phyloP scores from a whole-genome alignment of 37 sponge, comb jelly and placozoan species.

The Diacarnus erythraeanus region DNA sequence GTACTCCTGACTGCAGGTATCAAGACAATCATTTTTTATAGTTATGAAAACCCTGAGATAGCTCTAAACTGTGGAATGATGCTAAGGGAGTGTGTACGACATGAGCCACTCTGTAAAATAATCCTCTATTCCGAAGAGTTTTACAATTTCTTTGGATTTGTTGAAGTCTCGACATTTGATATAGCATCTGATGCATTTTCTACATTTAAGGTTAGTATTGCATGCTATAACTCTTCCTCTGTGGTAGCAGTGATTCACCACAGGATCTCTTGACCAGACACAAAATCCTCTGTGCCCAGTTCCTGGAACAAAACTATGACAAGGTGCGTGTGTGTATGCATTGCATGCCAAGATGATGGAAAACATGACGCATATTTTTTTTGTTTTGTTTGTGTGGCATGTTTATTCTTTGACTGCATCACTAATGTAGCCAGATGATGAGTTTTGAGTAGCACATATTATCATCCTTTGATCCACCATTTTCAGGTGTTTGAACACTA shows the following conservation, averaged over 20 bases:
- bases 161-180: slow-evolving; percentile 97
- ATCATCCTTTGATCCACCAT: too few relatives aligned
- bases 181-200: slow-evolving; percentile 97
- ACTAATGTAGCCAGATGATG: too few relatives aligned
- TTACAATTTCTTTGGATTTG: slow-evolving; percentile 85
- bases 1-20: not conserved
- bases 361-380: too few relatives aligned
- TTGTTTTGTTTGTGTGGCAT: too few relatives aligned
- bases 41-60: slow-evolving; percentile 94
- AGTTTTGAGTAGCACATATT: too few relatives aligned
- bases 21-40: slow-evolving; percentile 4
- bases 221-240: not conserved
- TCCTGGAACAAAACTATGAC: slow-evolving; percentile 93
- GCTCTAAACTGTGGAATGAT: slow-evolving; percentile 97
- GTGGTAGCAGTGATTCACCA: not conserved
- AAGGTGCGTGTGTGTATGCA: slow-evolving; percentile 27
- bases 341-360: not conserved
- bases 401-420: too few relatives aligned
- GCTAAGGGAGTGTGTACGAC: slow-evolving; percentile 93
- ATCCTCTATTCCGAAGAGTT: slow-evolving; percentile 81
- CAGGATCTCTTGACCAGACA: slow-evolving; percentile 94
- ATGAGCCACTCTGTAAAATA: slow-evolving; percentile 85
- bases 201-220: slow-evolving; percentile 86
- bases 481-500: slow-evolving; percentile 80
- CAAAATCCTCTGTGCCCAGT: slow-evolving; percentile 90